Evolutionary conservation across 2,888 invertebrate genomes (phyloP).

Genomic region (Galeruca laticollis): DNA sequence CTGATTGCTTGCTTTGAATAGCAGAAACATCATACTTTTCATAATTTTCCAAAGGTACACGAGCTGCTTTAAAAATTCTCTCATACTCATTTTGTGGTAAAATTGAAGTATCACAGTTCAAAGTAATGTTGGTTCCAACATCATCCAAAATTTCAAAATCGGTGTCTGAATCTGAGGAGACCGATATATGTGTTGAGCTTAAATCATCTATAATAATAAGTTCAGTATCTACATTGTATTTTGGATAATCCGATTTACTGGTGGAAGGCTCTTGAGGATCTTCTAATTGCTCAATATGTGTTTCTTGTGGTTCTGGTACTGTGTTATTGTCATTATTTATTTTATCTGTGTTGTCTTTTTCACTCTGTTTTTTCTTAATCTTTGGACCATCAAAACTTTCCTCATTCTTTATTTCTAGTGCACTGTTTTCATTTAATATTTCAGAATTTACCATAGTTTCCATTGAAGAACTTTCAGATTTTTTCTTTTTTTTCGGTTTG

Average conservation of each 20-base stretch:
- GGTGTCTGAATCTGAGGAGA: conserved; percentile 39
- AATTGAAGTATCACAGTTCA: conserved; percentile 41
- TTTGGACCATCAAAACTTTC: conserved; percentile 12
- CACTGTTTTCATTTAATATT: not conserved
- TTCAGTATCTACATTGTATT: conserved; percentile 6
- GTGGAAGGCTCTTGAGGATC: conserved; percentile 12
- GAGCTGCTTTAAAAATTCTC: conserved; percentile 10
- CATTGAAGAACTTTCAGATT: conserved; percentile 29
- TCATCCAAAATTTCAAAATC: conserved; percentile 40
- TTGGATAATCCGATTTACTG: not conserved
- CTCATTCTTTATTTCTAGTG: not conserved
- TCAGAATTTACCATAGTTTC: conserved; percentile 17
- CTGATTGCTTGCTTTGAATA: conserved; percentile 74
- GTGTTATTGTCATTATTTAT: not conserved
- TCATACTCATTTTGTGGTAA: not conserved
- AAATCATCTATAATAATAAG: conserved; percentile 35
- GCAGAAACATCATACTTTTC: conserved; percentile 69
- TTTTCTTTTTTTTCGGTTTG: conserved; percentile 14
- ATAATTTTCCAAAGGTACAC: conserved; percentile 19
- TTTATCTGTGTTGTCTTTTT: not conserved
- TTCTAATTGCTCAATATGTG: conserved; percentile 22
- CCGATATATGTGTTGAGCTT: conserved; percentile 12
- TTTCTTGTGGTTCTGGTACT: conserved; percentile 11
- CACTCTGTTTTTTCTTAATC: conserved; percentile 38
- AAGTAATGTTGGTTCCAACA: conserved; percentile 43